Conservation (phyloP, 2,113 vertebrate species). For the Rhabdomys dilectus region DNA sequence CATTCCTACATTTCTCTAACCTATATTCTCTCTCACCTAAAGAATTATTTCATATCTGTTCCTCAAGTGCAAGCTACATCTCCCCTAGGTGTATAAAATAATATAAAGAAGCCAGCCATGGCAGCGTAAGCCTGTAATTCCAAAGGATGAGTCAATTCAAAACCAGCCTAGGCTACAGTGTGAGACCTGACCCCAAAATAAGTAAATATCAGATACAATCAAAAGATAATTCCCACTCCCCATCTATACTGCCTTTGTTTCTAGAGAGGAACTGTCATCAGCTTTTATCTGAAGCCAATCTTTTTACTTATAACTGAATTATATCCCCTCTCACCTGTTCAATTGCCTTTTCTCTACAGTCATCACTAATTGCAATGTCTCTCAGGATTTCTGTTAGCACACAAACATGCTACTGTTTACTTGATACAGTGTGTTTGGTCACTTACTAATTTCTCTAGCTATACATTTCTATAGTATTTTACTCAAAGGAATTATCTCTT, state of each 20-base stretch:
- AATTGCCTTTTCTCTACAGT: background rate
- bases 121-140: background rate
- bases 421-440: background rate
- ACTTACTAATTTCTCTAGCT: background rate
- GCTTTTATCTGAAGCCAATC: background rate
- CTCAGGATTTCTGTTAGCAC: background rate
- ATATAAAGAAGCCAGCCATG: background rate
- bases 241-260: background rate
- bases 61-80: slow-evolving; percentile 15
- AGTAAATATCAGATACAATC: background rate
- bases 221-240: background rate
- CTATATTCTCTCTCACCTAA: background rate
- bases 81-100: slow-evolving; percentile 13
- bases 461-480: slow-evolving; percentile 16
- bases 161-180: background rate
- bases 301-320: background rate
- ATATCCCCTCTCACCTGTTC: slow-evolving; percentile 3
- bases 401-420: background rate
- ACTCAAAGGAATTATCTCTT: slow-evolving; percentile 12
- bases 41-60: slow-evolving; percentile 22
- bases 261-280: background rate
- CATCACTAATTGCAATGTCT: background rate
- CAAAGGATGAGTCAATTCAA: background rate
- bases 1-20: slow-evolving; percentile 26
- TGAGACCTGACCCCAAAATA: background rate